Percentiles rank a stretch among this genome's conserved stretches.
Evolutionary conservation across 2,888 invertebrate species (phyloP).

Genomic region (Bellardia pandia): DNA sequence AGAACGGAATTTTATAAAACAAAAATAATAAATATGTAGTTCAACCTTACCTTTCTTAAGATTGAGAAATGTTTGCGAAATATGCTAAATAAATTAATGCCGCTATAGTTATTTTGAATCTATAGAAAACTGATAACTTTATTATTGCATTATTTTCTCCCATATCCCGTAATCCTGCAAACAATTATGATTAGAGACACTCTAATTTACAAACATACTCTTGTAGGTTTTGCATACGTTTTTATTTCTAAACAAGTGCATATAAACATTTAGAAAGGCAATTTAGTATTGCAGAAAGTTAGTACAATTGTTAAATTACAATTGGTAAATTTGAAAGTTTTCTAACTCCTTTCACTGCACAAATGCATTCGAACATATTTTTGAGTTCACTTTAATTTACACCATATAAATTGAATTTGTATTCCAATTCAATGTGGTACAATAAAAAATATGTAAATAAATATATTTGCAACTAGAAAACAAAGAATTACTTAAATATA

Average conservation of each 20-base stretch:
- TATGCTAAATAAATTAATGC: no score
- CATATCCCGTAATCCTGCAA: background rate
- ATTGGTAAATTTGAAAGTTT: slow-evolving; percentile 55
- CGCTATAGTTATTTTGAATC: no score
- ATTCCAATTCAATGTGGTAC: no score
- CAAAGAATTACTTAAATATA: no score
- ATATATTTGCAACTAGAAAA: no score
- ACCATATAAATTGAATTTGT: background rate
- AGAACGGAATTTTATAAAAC: no score
- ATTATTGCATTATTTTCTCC: background rate
- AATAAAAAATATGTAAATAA: no score
- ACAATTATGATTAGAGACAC: background rate
- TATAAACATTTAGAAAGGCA: slow-evolving; percentile 59
- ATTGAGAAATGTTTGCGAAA: no score
- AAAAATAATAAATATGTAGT: no score
- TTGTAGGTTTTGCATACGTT: background rate
- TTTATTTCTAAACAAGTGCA: slow-evolving; percentile 36
- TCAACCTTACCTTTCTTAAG: no score
- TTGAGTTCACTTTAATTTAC: background rate
- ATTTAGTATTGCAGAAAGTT: slow-evolving; percentile 38
- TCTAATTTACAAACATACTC: background rate
- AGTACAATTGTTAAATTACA: slow-evolving; percentile 12
- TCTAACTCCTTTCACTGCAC: slow-evolving; percentile 60
- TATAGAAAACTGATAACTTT: no score
- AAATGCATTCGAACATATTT: background rate